Conservation (phyloP, 2,113 vertebrate genomes). For the Arizona elegans region DNA sequence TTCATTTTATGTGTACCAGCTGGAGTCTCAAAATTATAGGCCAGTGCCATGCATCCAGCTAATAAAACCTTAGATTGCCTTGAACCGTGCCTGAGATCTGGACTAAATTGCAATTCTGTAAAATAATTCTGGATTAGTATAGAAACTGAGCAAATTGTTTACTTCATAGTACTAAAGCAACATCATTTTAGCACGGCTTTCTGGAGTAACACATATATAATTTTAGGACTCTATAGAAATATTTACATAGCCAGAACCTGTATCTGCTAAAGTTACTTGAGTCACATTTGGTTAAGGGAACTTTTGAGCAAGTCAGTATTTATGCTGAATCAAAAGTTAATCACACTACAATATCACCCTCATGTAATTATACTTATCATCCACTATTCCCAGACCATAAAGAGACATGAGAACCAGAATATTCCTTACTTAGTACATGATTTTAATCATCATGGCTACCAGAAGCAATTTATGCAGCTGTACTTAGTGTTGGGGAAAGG, state of each 20-base stretch:
- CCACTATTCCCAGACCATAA: conserved; percentile 24
- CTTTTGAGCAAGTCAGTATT: neutral
- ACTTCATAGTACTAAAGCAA: neutral
- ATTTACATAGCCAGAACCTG: neutral
- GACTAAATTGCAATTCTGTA: neutral
- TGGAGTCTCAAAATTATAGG: neutral
- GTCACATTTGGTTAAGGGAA: neutral
- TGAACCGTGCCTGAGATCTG: neutral
- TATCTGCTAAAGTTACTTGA: neutral
- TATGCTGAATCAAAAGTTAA: neutral
- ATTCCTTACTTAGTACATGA: conserved; percentile 1
- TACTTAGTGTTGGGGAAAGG: neutral
- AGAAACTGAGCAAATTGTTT: neutral
- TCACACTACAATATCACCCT: neutral
- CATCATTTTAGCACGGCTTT: neutral
- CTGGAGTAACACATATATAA: neutral
- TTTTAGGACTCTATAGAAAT: neutral
- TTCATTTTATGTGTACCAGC: conserved; percentile 4
- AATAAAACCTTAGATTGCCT: neutral
- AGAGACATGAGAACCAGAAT: neutral
- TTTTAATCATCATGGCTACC: neutral
- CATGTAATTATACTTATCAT: neutral
- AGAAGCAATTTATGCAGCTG: neutral
- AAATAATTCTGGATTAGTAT: neutral
- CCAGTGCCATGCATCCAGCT: neutral